These are phyloP conservation scores for Eulimnadia texana DNA, from an alignment of 1,140 invertebrate genomes.

Conservation along the genomic window DNA sequence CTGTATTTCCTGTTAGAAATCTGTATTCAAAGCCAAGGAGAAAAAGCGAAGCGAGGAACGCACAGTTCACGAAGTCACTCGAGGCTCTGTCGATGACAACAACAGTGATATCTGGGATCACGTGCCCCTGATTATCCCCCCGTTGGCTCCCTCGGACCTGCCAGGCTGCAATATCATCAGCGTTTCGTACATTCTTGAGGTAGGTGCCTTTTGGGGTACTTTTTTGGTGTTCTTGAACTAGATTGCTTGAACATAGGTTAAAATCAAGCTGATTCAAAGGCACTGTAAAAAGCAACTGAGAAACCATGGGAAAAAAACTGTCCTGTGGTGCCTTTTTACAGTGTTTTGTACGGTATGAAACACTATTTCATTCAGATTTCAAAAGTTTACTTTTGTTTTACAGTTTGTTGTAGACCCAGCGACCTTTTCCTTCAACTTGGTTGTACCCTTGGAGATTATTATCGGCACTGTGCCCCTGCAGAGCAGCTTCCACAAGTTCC, in stretches of 20 bases:
- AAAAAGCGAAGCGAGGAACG: constrained; percentile 4
- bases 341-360: no score
- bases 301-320: no score
- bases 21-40: constrained; percentile 11
- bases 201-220: not conserved
- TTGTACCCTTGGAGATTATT: constrained; percentile 8
- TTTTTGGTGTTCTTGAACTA: not conserved
- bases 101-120: constrained; percentile 9
- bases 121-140: constrained; percentile 6
- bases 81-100: not conserved
- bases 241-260: not conserved
- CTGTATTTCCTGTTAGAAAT: constrained; percentile 4
- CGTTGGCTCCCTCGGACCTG: constrained; percentile 10
- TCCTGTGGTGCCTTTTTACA: no score
- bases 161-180: constrained; percentile 10
- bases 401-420: constrained; percentile 13
- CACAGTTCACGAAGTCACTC: constrained; percentile 1
- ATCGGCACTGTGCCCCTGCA: constrained; percentile 12
- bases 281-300: no score
- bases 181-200: constrained; percentile 10
- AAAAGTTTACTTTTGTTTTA: not conserved
- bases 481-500: constrained; percentile 3
- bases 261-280: not conserved
- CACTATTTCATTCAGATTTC: not conserved
- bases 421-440: constrained; percentile 9